Evolutionary conservation across 2,888 invertebrate genomes (phyloP).

Genomic region (Shargacucullia verbasci): DNA sequence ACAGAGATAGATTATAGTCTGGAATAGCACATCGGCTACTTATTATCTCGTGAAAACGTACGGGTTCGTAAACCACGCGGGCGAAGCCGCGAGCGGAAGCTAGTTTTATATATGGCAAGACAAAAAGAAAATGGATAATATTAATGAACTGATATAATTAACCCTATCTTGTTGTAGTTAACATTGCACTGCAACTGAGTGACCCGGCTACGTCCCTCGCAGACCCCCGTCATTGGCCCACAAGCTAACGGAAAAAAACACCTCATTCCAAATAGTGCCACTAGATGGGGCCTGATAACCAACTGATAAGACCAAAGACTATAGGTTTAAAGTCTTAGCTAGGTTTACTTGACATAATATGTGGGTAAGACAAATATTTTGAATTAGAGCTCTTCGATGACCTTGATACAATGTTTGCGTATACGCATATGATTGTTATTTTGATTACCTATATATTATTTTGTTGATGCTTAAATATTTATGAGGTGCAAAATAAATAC

Average conservation of each 20-base stretch:
- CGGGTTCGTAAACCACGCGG: no score
- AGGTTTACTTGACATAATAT: conserved; percentile 20
- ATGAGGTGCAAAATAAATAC: no score
- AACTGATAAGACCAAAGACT: conserved; percentile 28
- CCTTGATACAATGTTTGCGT: conserved; percentile 6
- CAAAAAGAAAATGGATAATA: no score
- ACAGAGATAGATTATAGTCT: no score
- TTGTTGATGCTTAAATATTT: conserved; percentile 3
- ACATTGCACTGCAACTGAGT: conserved; percentile 25
- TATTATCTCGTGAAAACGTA: no score
- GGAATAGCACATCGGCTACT: no score
- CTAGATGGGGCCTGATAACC: conserved; percentile 48
- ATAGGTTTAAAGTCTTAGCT: conserved; percentile 1
- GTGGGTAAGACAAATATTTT: conserved; percentile 23
- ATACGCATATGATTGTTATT: no score
- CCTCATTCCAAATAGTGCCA: conserved; percentile 11
- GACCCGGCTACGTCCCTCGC: conserved; percentile 34
- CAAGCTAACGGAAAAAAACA: conserved; percentile 40
- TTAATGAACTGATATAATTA: no score
- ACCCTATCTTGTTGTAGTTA: not conserved
- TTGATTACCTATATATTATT: no score
- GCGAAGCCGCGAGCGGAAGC: no score
- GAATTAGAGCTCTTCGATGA: conserved; percentile 8
- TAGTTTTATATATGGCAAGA: no score
- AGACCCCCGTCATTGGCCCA: conserved; percentile 1